Evolutionary conservation across 2,888 invertebrate species (phyloP), one percentile per base, ranked within the genome.

Genomic region (Candidula unifasciata): DNA sequence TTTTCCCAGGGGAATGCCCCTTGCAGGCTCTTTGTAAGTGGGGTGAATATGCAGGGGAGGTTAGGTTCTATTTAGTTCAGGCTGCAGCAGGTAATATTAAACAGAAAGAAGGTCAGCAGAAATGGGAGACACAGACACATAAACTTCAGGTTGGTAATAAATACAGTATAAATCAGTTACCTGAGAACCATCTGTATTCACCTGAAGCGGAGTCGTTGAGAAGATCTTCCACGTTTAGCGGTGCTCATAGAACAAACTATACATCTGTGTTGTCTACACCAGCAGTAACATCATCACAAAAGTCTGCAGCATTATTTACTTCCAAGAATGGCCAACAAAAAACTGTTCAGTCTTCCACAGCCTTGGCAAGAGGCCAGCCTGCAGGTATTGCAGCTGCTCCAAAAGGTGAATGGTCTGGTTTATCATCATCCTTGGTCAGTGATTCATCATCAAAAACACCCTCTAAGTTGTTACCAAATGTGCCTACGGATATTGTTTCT

Each of bases 1-100:
- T 99, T 89, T 97, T 98, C 82, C 98, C 99, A 35, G 96, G 96
- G 91, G 99, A 99, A 57, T 90, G 88, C 69, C 99, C 99, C 64
- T 78, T 87, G 21, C 77, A 66, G 76, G 71, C 98, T 89, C 94
- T 93, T 68, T 96, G 97, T 93, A 98, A 98, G 95, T 98, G 98
- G 98, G 98, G 98, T 89, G 98, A 99, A 95, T 98, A 98, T 95
- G 97, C 98, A 64, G 97, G 96, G 93, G 98, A 99, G 94, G 98
- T 99, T 86, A 98, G 98, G 93, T 97, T 99, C 93, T 97, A 98
- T 93, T 95, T 99, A 90, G 96, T 97, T 82, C 91, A 92, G 86
- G 91, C 93, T 27, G 93, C 92, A 44, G 87, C 88, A 80, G 86
- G 87, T 35, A 27, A 57, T 54, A 35, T 35, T 35, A 10, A 68